Conservation (phyloP, 1,140 invertebrate genomes). For the Euwallacea similis region DNA sequence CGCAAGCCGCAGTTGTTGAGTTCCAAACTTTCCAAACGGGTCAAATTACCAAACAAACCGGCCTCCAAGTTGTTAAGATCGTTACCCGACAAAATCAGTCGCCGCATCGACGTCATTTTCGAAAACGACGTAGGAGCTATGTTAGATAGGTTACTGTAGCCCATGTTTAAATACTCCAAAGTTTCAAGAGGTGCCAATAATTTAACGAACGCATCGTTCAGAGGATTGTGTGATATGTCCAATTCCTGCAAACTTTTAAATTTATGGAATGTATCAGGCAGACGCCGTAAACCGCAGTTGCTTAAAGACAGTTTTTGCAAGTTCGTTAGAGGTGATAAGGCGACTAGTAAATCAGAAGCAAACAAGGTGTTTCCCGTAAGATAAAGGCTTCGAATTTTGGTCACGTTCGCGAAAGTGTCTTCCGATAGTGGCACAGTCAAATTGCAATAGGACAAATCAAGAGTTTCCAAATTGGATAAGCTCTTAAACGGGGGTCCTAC, state of each 20-base stretch:
- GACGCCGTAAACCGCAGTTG: slow-evolving; percentile 64
- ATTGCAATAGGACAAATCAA: slow-evolving; percentile 71
- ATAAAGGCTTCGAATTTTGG: slow-evolving; percentile 65
- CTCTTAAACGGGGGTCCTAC: slow-evolving; percentile 67
- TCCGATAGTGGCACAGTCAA: slow-evolving; percentile 67
- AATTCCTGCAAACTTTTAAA: slow-evolving; percentile 67
- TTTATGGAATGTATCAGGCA: slow-evolving; percentile 68
- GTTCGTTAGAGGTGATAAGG: slow-evolving; percentile 66
- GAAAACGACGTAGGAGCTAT: slow-evolving; percentile 68
- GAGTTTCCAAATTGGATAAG: slow-evolving; percentile 65
- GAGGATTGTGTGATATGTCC: slow-evolving; percentile 70
- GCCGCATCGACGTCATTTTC: slow-evolving; percentile 69
- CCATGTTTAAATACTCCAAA: slow-evolving; percentile 72
- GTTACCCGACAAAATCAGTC: slow-evolving; percentile 69
- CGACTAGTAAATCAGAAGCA: slow-evolving; percentile 65
- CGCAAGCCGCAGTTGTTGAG: slow-evolving; percentile 69
- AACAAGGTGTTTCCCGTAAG: slow-evolving; percentile 70
- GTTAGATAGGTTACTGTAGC: slow-evolving; percentile 69
- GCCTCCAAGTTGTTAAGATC: slow-evolving; percentile 67
- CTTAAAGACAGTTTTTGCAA: slow-evolving; percentile 68
- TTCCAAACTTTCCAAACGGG: slow-evolving; percentile 66
- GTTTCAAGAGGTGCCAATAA: slow-evolving; percentile 67
- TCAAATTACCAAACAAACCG: slow-evolving; percentile 69
- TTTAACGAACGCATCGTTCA: slow-evolving; percentile 68
- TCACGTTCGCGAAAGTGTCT: slow-evolving; percentile 69